Conservation (phyloP, 2,113 vertebrate species). For the Atractosteus spatula region DNA sequence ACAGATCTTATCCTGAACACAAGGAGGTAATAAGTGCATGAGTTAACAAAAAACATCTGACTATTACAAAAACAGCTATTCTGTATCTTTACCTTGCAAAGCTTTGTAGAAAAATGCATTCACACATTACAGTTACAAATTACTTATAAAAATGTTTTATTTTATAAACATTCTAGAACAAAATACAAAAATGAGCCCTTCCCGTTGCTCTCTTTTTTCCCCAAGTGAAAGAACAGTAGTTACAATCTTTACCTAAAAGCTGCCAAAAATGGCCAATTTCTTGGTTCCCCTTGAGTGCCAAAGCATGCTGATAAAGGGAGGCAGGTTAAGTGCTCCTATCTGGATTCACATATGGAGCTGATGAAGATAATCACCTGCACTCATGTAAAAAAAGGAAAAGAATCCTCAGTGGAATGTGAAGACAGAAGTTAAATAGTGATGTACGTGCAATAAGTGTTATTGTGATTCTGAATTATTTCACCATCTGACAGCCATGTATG, state of each 20-base stretch:
- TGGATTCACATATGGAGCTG: conserved; percentile 20
- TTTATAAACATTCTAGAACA: too few relatives aligned
- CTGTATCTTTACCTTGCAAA: too few relatives aligned
- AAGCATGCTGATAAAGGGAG: conserved; percentile 20
- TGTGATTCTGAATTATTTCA: conserved; percentile 1
- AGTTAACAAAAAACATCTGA: too few relatives aligned
- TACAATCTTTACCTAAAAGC: conserved; percentile 4
- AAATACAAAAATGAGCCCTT: too few relatives aligned
- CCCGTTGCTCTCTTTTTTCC: not conserved
- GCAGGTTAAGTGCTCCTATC: conserved; percentile 22
- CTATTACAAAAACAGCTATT: too few relatives aligned
- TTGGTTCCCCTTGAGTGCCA: conserved; percentile 17
- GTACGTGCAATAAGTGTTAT: not conserved
- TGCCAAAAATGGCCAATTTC: conserved; percentile 15
- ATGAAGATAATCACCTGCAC: conserved; percentile 17
- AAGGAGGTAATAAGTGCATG: too few relatives aligned
- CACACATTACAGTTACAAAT: too few relatives aligned
- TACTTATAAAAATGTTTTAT: too few relatives aligned
- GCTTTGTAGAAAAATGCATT: too few relatives aligned
- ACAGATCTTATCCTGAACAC: too few relatives aligned
- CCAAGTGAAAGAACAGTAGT: not conserved
- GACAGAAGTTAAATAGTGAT: not conserved
- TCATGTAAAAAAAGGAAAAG: conserved; percentile 12
- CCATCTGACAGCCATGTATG: not conserved
- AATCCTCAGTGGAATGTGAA: conserved; percentile 1